Evolutionary conservation across 2,113 vertebrate species (phyloP).

Genomic region (Phyllostomus discolor): DNA sequence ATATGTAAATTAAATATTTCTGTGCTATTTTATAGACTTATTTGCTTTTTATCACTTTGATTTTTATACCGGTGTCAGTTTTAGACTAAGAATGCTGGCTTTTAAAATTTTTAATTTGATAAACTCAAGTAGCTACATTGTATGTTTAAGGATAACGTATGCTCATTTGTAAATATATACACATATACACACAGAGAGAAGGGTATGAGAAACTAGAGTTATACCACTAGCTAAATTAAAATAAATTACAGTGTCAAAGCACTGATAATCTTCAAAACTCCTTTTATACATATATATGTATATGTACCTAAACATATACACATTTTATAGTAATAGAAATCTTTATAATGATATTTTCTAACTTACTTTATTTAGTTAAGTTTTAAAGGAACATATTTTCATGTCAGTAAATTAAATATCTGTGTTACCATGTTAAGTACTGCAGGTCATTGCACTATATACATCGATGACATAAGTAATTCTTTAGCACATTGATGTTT

Average conservation of each 20-base stretch:
- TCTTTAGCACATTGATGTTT: not conserved
- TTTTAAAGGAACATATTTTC: not conserved
- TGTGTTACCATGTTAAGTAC: not conserved
- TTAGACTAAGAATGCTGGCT: not conserved
- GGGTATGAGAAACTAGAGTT: not conserved
- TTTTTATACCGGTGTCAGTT: not conserved
- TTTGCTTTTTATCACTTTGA: not conserved
- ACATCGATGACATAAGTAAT: not conserved
- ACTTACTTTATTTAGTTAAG: not conserved
- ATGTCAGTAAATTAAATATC: not conserved
- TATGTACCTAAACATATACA: not conserved
- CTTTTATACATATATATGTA: not conserved
- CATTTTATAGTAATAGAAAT: not conserved
- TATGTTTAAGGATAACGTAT: not conserved
- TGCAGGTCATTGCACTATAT: not conserved
- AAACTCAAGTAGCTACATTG: not conserved
- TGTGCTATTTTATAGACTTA: not conserved
- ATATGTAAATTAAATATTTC: not conserved
- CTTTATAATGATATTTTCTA: not conserved
- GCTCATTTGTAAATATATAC: not conserved
- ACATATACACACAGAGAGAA: not conserved
- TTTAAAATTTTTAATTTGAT: slow-evolving; percentile 3
- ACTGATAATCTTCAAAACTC: not conserved
- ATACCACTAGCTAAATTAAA: not conserved
- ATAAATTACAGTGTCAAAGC: not conserved